Evolutionary conservation across 2,113 vertebrate genomes (phyloP).

Genomic region (Lepisosteus oculatus): DNA sequence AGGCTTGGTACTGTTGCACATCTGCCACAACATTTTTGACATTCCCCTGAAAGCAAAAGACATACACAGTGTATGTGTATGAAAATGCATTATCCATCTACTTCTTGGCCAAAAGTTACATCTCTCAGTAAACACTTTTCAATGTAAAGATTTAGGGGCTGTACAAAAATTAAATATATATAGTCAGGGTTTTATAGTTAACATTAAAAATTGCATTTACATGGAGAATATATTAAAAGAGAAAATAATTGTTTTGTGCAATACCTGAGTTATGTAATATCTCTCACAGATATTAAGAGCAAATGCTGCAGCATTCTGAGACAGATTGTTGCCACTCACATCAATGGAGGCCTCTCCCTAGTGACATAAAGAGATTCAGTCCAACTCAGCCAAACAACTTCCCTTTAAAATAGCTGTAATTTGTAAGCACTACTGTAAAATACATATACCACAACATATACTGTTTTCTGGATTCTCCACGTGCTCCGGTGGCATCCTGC

Average conservation of each 20-base stretch:
- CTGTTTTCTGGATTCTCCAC: neutral
- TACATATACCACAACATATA: neutral
- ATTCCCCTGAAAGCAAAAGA: neutral
- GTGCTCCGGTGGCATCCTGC: neutral
- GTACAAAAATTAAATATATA: neutral
- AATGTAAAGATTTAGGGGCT: neutral
- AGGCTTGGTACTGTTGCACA: constrained; percentile 34
- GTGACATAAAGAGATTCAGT: neutral
- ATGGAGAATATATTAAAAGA: neutral
- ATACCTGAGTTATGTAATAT: no score
- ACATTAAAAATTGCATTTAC: neutral
- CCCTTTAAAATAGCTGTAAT: neutral
- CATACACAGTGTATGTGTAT: neutral
- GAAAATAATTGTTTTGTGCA: no score
- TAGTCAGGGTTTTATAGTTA: neutral
- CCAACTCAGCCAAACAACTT: no score
- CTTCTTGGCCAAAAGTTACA: no score
- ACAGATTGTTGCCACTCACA: neutral
- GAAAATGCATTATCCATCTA: no score
- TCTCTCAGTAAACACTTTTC: no score
- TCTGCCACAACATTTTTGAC: constrained; percentile 16
- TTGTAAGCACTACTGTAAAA: neutral
- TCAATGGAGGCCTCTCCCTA: neutral
- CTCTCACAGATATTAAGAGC: no score
- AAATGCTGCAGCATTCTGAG: no score